Evolutionary conservation across 2,797 vertebrate genomes (phyloP), one percentile per base, ranked within the genome.

Genomic region (Nasua narica): DNA sequence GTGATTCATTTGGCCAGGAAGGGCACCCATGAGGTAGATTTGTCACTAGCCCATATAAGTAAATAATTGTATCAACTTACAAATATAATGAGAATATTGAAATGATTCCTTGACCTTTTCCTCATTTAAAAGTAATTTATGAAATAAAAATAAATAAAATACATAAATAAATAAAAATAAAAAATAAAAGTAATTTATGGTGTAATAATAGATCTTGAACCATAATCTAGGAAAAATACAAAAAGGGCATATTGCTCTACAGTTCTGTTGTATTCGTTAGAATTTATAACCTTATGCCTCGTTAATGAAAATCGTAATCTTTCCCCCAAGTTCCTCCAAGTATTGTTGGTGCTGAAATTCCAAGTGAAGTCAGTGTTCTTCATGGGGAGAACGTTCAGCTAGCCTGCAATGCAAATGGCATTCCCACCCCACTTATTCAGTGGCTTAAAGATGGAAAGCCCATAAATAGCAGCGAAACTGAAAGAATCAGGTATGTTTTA

Each of bases 381-480:
- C 98, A 99, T 3, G 99, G 99, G 90, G 99, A 99, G 98, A 99
- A 98, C 58, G 94, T 99, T 84, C 99, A 99, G 98, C 99, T 99
- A 91, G 87, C 99, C 87, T 99, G 99, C 97, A 98, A 89, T 79
- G 99, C 99, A 43, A 96, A 92, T 88, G 99, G 99, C 78, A 98
- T 98, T 90, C 99, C 99, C 0, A 84, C 79, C 0, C 99, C 99
- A 0, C 87, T 97, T 56, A 96, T 99, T 89, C 99, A 99, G 18
- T 99, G 99, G 99, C 98, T 99, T 82, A 99, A 99, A 98, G 99
- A 99, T 87, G 99, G 99, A 37, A 98, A 99, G 97, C 96, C 97
- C 67, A 85, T 99, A 93, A 95, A 87, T 60, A 98, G 52, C 0
- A 95, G 97, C 0, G 97, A 98, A 92, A 97, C 96, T n/a, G 98